A percentile compares a stretch with the other conserved stretches of the same genome.
phyloP scores from a whole-genome alignment of 2,797 vertebrate genomes.

The Tachyglossus aculeatus region DNA sequence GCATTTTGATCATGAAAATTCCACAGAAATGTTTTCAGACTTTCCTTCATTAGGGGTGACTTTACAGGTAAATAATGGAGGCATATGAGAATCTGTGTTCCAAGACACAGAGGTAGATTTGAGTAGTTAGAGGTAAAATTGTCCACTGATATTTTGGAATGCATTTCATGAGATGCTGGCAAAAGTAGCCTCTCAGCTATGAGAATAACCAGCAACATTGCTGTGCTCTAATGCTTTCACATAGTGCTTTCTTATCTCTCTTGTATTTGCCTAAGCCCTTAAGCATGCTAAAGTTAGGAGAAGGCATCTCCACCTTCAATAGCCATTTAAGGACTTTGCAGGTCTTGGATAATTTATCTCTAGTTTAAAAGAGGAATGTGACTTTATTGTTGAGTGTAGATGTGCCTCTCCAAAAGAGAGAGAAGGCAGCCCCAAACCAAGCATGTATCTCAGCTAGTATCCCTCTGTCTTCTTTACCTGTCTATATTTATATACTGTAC shows the following conservation, averaged over 20 bases:
- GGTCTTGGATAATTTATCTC: not conserved
- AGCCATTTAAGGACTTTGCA: conserved; percentile 9
- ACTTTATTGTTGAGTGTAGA: not conserved
- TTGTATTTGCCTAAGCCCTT: conserved; percentile 29
- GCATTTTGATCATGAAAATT: no score
- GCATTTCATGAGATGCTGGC: not conserved
- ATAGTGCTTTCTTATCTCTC: conserved; percentile 5
- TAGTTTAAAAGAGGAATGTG: not conserved
- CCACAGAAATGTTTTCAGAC: no score
- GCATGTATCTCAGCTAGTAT: not conserved
- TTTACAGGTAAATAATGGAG: no score
- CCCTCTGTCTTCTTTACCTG: not conserved
- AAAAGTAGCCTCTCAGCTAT: not conserved
- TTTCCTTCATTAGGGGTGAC: no score
- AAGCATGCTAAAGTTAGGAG: conserved; percentile 8
- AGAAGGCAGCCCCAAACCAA: not conserved
- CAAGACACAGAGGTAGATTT: not conserved
- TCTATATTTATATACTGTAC: not conserved
- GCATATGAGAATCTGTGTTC: not conserved
- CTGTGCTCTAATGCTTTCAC: not conserved
- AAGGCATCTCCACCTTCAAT: conserved; percentile 15
- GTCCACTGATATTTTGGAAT: conserved; percentile 1
- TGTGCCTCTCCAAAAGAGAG: not conserved
- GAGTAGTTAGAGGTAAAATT: not conserved
- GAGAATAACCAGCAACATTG: not conserved